Conservation (phyloP, 2,113 vertebrate species). For the Suncus etruscus region DNA sequence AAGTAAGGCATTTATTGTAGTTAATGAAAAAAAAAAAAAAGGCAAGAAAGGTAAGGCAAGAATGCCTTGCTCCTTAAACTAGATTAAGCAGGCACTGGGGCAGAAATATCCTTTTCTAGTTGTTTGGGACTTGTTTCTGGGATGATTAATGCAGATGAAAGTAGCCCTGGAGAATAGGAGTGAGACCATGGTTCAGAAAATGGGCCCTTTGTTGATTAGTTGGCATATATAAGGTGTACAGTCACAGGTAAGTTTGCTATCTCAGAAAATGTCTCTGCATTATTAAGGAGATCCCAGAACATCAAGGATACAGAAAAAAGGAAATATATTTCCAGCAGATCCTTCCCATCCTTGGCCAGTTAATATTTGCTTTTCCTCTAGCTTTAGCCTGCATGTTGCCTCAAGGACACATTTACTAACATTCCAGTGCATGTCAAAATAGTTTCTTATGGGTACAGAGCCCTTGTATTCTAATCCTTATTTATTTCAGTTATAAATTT, state of each 20-base stretch:
- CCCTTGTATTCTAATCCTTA: neutral
- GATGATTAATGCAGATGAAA: neutral
- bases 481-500: conserved; percentile 14
- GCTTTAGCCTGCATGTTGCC: neutral
- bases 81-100: neutral
- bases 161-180: neutral
- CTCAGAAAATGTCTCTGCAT: conserved; percentile 5
- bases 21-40: neutral
- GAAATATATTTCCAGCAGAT: neutral
- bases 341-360: neutral
- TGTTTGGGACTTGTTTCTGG: neutral
- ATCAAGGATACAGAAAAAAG: conserved; percentile 30
- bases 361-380: neutral
- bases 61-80: neutral
- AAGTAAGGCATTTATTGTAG: neutral
- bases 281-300: neutral
- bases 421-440: neutral
- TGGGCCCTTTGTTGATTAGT: neutral
- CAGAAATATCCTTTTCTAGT: neutral
- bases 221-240: neutral
- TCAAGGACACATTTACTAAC: neutral
- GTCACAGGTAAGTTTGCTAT: neutral
- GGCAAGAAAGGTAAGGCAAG: neutral
- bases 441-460: too few relatives aligned
- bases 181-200: neutral